phyloP scores from a whole-genome alignment of 2,797 vertebrate genomes.

The Rallus crepitans region DNA sequence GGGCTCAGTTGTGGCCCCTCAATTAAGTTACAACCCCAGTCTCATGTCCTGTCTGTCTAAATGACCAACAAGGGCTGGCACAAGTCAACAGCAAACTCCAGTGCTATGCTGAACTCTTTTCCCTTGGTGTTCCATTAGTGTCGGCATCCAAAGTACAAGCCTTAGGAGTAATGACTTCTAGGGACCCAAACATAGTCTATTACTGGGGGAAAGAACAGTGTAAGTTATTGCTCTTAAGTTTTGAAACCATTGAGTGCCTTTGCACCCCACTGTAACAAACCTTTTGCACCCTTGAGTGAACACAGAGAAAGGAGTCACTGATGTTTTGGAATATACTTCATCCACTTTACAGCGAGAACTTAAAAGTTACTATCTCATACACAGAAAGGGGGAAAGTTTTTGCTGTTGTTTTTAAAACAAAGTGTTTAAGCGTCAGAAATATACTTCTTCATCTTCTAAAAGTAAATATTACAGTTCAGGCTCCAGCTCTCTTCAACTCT shows the following conservation, averaged over 20 bases:
- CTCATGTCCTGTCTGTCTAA: neutral
- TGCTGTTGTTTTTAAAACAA: neutral
- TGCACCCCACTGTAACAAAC: neutral
- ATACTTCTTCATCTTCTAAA: no score
- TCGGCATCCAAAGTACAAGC: neutral
- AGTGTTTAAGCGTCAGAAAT: no score
- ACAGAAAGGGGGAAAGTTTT: neutral
- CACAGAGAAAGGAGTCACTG: neutral
- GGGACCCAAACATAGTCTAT: neutral
- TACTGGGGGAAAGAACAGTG: neutral
- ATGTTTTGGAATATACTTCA: neutral
- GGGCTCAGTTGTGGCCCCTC: neutral
- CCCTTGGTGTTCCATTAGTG: neutral
- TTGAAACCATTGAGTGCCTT: neutral
- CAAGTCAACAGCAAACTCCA: neutral
- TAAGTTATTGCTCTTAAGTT: neutral
- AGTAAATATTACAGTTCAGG: neutral
- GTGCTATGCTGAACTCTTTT: neutral
- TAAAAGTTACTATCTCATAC: neutral
- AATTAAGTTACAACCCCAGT: neutral
- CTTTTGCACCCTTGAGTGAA: fast-evolving
- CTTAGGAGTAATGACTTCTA: neutral
- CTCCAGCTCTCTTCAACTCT: neutral
- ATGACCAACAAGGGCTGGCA: neutral
- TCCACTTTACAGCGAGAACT: neutral